Base-by-base conservation (phyloP, 2,797 vertebrate genomes). In the Sebastiscus albofasciatus region DNA sequence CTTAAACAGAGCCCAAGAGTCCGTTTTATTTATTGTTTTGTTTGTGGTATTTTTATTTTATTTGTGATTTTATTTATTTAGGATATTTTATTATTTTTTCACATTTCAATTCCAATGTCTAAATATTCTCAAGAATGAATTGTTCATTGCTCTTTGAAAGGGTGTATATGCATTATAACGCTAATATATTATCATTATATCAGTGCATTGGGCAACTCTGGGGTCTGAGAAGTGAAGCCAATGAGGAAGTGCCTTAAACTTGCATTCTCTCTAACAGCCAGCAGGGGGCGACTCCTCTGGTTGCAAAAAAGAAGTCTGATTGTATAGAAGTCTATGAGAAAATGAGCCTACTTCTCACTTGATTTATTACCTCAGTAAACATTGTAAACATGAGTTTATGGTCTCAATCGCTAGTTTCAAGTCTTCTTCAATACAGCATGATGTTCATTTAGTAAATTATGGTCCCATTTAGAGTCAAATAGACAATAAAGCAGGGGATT, bases 171-270 rank as follows among this genome's bases (percentile, higher is more conserved):
- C 42, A 46, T 46, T 46, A 46, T 46, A 16, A 42, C 16, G 14
- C 39, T 42, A 49, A 49, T 8, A 20, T 20, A 49, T 49, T 18
- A 49, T 49, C 16, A 49, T 20, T 52, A 52, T 52, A 52, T 0
- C 49, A n/a, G 8, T 52, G 8, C 42, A 46, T 8, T 46, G 42
- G 42, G 42, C 42, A 1, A 42, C 39, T 42, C 39, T 2, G 6
- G 6, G 39, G 39, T 42, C 39, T 42, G 39, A 7, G 39, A 42
- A 20, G 42, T 46, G 42, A 46, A 46, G 42, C 0, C 42, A 8
- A 18, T 46, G 16, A 0, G 0, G 7, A 46, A 46, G 42, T 18
- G 42, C 0, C 42, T 46, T 46, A 46, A 46, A 46, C 42, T 8
- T 0, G 0, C 3, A 46, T 46, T 46, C 16, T 46, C 0, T 46